These are phyloP conservation scores for Capreolus pygargus DNA, from an alignment of 2,113 vertebrate species.

Conservation along the genomic window DNA sequence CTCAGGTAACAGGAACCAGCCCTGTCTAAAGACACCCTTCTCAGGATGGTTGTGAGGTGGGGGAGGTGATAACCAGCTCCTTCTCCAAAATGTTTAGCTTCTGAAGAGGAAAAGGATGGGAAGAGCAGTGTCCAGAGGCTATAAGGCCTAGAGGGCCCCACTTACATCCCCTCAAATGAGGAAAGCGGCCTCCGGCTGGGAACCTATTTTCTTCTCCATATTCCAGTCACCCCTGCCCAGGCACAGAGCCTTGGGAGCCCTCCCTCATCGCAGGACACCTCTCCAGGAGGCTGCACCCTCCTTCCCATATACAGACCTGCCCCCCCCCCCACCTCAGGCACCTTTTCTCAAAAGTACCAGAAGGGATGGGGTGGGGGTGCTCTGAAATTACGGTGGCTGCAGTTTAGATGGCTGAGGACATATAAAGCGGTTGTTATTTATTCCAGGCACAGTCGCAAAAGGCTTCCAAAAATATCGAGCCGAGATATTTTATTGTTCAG, in stretches of 20 bases:
- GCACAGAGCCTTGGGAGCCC: neutral
- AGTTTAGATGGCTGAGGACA: conserved; percentile 6
- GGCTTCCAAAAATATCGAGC: conserved; percentile 59
- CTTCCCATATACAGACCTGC: rapidly evolving
- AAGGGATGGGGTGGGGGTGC: neutral
- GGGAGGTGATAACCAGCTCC: neutral
- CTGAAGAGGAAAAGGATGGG: neutral
- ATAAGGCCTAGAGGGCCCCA: neutral
- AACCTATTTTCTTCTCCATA: neutral
- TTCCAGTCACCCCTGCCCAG: neutral
- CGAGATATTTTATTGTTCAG: conserved; percentile 68
- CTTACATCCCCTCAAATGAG: neutral
- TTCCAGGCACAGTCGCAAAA: conserved; percentile 63
- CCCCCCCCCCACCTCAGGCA: rapidly evolving
- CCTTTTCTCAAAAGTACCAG: neutral
- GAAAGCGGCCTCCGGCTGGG: rapidly evolving
- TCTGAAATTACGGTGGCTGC: neutral
- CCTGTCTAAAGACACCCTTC: neutral
- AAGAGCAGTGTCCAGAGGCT: neutral
- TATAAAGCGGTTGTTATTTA: conserved; percentile 58
- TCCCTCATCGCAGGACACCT: neutral
- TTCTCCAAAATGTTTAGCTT: neutral
- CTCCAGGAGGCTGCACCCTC: neutral
- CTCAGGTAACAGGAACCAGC: neutral
- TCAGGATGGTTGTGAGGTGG: neutral